A percentile compares a stretch with the other conserved stretches of the same genome.
These are phyloP conservation scores for Quadriops clusia DNA, from an alignment of 2,888 invertebrate genomes.

Conservation along the genomic window DNA sequence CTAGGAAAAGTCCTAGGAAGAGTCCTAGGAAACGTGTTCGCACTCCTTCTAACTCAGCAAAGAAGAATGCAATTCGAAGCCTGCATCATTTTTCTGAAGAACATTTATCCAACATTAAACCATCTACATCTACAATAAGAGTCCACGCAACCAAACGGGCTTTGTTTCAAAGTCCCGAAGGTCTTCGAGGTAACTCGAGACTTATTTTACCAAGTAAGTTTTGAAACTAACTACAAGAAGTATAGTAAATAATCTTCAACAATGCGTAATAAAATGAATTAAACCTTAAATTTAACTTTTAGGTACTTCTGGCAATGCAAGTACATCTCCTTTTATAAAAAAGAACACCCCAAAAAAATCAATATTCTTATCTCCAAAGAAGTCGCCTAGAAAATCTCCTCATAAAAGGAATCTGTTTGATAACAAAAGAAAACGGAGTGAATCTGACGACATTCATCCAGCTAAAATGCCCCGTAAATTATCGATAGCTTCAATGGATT, in stretches of 20 bases:
- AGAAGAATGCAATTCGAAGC: conserved; percentile 34
- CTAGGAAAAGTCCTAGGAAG: conserved; percentile 40
- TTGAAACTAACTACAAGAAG: not conserved
- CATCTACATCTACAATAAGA: conserved; percentile 16
- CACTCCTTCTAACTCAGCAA: conserved; percentile 51
- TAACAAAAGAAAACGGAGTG: conserved; percentile 41
- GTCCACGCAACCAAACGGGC: conserved; percentile 48
- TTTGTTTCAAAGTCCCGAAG: conserved; percentile 58
- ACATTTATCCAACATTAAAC: conserved; percentile 12
- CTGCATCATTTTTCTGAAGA: conserved; percentile 21
- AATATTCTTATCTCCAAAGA: conserved; percentile 50
- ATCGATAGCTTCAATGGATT: too few relatives aligned
- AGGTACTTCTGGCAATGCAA: conserved; percentile 16
- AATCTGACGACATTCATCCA: conserved; percentile 27
- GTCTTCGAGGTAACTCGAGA: conserved; percentile 7
- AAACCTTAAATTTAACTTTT: conserved; percentile 4
- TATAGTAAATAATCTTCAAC: conserved; percentile 1
- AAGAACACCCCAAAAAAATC: conserved; percentile 47
- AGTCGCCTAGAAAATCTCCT: conserved; percentile 22
- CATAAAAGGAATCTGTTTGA: conserved; percentile 20
- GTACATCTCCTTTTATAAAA: conserved; percentile 28
- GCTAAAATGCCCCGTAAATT: conserved; percentile 46
- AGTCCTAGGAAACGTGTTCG: conserved; percentile 41
- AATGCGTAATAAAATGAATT: not conserved
- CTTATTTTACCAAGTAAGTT: conserved; percentile 11